These are phyloP conservation scores for Plebejus anna DNA, from an alignment of 2,888 invertebrate species.

Conservation along the genomic window DNA sequence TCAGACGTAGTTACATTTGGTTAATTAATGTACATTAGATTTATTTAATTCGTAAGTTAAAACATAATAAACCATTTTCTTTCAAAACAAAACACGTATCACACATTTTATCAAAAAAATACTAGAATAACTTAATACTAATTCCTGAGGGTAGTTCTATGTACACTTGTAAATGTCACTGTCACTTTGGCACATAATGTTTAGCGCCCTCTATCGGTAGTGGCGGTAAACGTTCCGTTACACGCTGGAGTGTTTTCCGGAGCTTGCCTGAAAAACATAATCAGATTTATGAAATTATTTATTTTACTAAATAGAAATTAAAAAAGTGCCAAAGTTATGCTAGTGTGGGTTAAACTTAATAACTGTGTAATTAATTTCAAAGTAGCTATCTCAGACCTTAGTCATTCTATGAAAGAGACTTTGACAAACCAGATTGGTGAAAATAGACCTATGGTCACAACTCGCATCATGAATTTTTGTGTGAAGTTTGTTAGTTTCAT, in stretches of 20 bases:
- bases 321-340: too few species aligned
- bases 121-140: neutral
- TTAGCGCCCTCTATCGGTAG: slow-evolving; percentile 66
- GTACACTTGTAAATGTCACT: slow-evolving; percentile 22
- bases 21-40: neutral
- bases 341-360: too few species aligned
- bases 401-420: too few species aligned
- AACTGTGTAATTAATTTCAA: too few species aligned
- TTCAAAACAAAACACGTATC: neutral
- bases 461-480: too few species aligned
- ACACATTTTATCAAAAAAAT: neutral
- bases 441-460: too few species aligned
- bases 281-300: neutral
- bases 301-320: too few species aligned
- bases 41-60: neutral
- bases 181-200: slow-evolving; percentile 20
- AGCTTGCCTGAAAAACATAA: slow-evolving; percentile 19
- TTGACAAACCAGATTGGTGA: too few species aligned
- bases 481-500: too few species aligned
- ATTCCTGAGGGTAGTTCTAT: slow-evolving; percentile 2
- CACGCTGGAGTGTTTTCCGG: slow-evolving; percentile 53
- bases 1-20: too few species aligned
- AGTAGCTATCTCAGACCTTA: too few species aligned
- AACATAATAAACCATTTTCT: neutral
- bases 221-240: slow-evolving; percentile 66